These are phyloP conservation scores for Mongoloraphidia duomilia DNA, from an alignment of 2,888 invertebrate species.

Conservation along the genomic window DNA sequence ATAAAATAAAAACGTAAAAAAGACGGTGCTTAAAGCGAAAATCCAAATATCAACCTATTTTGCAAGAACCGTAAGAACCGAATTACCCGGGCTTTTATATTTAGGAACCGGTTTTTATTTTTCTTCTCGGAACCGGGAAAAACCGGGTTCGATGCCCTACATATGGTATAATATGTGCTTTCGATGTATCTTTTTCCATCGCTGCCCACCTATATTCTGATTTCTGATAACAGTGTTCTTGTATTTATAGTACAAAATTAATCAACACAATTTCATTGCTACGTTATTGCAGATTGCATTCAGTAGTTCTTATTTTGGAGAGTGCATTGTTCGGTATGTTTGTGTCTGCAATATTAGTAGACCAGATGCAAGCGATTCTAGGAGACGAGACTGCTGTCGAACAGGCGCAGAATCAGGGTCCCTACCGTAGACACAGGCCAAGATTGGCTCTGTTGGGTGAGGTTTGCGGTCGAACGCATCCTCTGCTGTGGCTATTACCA, in stretches of 20 bases:
- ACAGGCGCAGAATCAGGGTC: slow-evolving; percentile 53
- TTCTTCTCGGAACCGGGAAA: no score
- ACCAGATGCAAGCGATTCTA: slow-evolving; percentile 72
- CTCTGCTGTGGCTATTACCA: slow-evolving; percentile 56
- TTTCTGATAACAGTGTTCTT: slow-evolving; percentile 1
- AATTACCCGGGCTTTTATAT: no score
- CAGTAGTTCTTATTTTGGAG: slow-evolving; percentile 66
- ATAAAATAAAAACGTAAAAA: no score
- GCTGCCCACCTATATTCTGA: not conserved
- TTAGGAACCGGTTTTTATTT: no score
- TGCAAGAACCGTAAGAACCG: no score
- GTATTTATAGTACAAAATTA: not conserved
- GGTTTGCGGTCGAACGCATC: slow-evolving; percentile 65
- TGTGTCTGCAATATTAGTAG: slow-evolving; percentile 72
- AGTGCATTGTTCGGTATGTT: slow-evolving; percentile 77
- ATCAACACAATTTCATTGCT: not conserved
- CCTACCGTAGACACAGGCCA: slow-evolving; percentile 45
- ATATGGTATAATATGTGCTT: no score
- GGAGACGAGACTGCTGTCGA: slow-evolving; percentile 76
- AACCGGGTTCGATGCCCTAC: no score
- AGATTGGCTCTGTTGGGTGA: slow-evolving; percentile 53
- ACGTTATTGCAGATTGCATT: slow-evolving; percentile 53
- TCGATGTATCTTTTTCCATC: no score
- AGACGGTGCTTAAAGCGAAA: no score
- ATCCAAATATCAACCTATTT: no score